Conservation (phyloP, 2,797 vertebrate genomes). For the Takifugu ocellatus region DNA sequence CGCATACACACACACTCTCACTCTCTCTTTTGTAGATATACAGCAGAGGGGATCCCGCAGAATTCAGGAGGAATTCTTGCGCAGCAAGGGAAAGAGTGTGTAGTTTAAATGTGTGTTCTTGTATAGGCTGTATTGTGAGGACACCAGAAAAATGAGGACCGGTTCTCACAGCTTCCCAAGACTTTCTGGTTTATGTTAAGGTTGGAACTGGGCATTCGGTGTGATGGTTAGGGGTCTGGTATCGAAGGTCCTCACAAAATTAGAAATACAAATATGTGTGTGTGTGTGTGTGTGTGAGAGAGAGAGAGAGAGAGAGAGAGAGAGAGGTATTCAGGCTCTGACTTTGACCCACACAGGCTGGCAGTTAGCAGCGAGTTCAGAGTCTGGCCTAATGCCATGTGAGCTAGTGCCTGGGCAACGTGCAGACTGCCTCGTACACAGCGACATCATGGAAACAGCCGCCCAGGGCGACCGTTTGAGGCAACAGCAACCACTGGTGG, state of each 20-base stretch:
- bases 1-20: constrained; percentile 6
- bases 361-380: constrained; percentile 71
- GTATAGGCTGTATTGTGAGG: neutral
- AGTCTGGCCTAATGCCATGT: constrained; percentile 60
- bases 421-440: constrained; percentile 74
- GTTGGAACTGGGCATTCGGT: too few relatives aligned
- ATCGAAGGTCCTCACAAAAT: too few relatives aligned
- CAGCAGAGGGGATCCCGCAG: constrained; percentile 1
- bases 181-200: neutral
- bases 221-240: too few relatives aligned
- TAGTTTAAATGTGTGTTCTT: constrained; percentile 16
- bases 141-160: neutral
- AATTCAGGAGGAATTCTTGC: constrained; percentile 15
- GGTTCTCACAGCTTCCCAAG: neutral
- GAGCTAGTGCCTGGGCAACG: constrained; percentile 68
- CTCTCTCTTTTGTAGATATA: neutral
- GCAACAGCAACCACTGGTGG: constrained; percentile 71
- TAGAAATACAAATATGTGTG: neutral
- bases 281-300: constrained; percentile 12
- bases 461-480: constrained; percentile 45
- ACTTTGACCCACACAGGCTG: constrained; percentile 66
- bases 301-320: constrained; percentile 29
- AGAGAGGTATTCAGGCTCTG: constrained; percentile 42
- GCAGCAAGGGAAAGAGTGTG: constrained; percentile 27
- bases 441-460: constrained; percentile 55